These are phyloP conservation scores for Isoperla grammatica DNA, from an alignment of 2,888 invertebrate species.

Conservation along the genomic window DNA sequence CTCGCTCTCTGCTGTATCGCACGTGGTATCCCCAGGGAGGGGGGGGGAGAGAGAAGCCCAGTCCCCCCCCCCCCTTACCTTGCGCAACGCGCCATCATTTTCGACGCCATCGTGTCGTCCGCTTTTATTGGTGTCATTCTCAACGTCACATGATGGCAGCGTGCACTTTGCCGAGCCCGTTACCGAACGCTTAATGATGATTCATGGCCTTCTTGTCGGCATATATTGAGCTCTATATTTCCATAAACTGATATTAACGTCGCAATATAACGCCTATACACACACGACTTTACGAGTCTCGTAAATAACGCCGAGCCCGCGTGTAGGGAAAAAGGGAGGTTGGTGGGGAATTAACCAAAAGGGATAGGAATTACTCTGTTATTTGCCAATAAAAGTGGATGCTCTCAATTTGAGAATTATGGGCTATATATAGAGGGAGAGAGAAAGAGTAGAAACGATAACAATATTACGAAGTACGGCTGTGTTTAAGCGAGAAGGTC, in stretches of 20 bases:
- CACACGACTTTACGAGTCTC: constrained; percentile 24
- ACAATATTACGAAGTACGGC: too few species aligned
- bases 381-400: constrained; percentile 40
- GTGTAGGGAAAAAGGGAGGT: constrained; percentile 15
- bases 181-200: constrained; percentile 44
- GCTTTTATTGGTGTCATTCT: constrained; percentile 25
- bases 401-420: constrained; percentile 37
- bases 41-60: too few species aligned
- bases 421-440: constrained; percentile 20
- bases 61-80: too few species aligned
- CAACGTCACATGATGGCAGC: constrained; percentile 18
- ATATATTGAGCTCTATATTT: constrained; percentile 54
- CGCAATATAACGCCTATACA: constrained; percentile 44
- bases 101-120: constrained; percentile 13
- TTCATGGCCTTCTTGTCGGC: constrained; percentile 41
- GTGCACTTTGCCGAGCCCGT: constrained; percentile 32
- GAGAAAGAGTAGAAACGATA: background rate
- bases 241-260: constrained; percentile 54
- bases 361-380: constrained; percentile 34
- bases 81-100: background rate
- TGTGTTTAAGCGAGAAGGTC: too few species aligned
- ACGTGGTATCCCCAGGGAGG: background rate
- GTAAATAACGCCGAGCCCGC: constrained; percentile 25
- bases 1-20: constrained; percentile 2
- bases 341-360: constrained; percentile 24